Percentiles rank a stretch among this genome's conserved stretches.
Evolutionary conservation across 2,888 invertebrate genomes (phyloP).

Genomic region (Calameuta idolon): DNA sequence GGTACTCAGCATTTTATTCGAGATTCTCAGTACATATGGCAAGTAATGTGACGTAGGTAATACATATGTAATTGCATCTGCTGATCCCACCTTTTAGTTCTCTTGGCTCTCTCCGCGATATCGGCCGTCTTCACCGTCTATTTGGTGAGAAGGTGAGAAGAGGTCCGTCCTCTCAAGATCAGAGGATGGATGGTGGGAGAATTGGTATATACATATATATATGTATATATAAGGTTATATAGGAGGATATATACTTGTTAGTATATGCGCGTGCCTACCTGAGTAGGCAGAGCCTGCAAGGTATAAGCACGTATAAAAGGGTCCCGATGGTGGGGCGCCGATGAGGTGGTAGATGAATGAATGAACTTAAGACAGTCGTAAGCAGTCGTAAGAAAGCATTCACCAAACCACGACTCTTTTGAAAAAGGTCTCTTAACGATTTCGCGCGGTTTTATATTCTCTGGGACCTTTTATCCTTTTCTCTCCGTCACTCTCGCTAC

Average conservation of each 20-base stretch:
- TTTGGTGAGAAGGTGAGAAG: neutral
- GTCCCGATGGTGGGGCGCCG: slow-evolving; percentile 27
- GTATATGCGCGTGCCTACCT: slow-evolving; percentile 21
- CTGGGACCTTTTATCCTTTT: neutral
- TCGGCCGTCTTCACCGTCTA: slow-evolving; percentile 3
- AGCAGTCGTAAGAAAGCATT: slow-evolving; percentile 61
- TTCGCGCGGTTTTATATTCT: neutral
- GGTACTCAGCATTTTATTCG: slow-evolving; percentile 24
- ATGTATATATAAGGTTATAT: neutral
- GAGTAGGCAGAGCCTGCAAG: slow-evolving; percentile 22
- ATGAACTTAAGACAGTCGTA: slow-evolving; percentile 63
- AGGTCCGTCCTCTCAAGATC: slow-evolving; percentile 2
- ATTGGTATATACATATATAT: neutral
- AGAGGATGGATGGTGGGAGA: slow-evolving; percentile 3
- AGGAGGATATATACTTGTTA: neutral
- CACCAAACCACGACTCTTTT: slow-evolving; percentile 51
- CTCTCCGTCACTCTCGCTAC: neutral
- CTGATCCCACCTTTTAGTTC: slow-evolving; percentile 20
- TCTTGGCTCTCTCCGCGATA: neutral
- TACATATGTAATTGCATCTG: slow-evolving; percentile 27
- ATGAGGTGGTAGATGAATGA: slow-evolving; percentile 55
- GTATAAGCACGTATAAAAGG: slow-evolving; percentile 27
- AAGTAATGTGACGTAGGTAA: slow-evolving; percentile 1
- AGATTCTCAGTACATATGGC: slow-evolving; percentile 26
- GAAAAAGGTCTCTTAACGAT: slow-evolving; percentile 11